Evolutionary conservation across 2,888 invertebrate species (phyloP), one percentile per base, ranked within the genome.

Genomic region (Mesoligia furuncula): DNA sequence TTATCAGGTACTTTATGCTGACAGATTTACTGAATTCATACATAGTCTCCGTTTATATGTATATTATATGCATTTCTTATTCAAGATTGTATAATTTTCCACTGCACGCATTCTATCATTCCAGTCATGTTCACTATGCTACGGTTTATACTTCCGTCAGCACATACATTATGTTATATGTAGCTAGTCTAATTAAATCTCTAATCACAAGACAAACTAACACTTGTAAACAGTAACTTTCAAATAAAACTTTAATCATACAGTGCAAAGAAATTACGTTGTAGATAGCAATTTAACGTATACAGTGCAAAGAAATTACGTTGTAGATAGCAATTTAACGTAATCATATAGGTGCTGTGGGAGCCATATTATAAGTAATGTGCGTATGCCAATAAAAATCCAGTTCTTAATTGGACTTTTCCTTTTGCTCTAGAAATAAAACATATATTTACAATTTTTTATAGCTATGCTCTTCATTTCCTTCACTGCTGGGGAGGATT

Each of bases 11-110:
- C 8, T 62, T 7, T 3, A 31, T 11, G 7, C 59, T 31, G 24
- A 54, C 27, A 65, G 20, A 64, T 57, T 20, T n/a, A 31, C 3
- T 31, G 15, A 61, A 31, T n/a, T 68, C 27, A 13, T 24, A 54
- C 15, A 64, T 64, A 57, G 31, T 59, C 15, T 65, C 5, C 15
- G 48, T 15, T 5, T 31, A n/a, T 48, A n/a, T n/a, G n/a, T n/a
- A n/a, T n/a, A n/a, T n/a, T n/a, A n/a, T n/a, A 45, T 42, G 45
- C 57, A 57, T 48, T 72, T 39, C 64, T 65, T 57, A 80, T 64
- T 71, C 64, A 80, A 72, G 73, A 65, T 59, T 72, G 78, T 31
- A 79, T 51, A 73, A 79, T 79, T 73, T 80, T 80, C 78, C 73
- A 57, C 73, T 73, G 73, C 73, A 65, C 73, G 64, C 64, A 48